Base-by-base conservation (phyloP, 2,113 vertebrate species). In the Macroglossus sobrinus region DNA sequence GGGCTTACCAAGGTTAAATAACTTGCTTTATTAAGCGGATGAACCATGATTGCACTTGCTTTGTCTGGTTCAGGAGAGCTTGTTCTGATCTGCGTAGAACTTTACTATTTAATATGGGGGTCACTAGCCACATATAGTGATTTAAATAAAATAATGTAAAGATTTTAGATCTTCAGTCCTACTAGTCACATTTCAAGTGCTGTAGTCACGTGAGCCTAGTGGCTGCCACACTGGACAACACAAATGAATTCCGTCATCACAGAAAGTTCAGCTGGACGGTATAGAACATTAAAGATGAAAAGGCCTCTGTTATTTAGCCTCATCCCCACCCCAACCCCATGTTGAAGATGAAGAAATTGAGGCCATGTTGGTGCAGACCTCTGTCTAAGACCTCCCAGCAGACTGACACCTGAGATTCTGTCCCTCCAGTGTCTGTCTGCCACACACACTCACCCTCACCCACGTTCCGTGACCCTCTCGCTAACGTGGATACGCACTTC, bases 241-340 rank as follows among this genome's bases (percentile, higher is more conserved):
- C 7, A 24, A 72, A 40, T 0, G 8, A 35, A 40, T 69, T 45
- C 45, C 38, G 12, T 53, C 22, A 0, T 26, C 45, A 9, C 4
- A 24, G 64, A 24, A 75, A 38, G 15, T 35, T 59, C 92, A 57
- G 12, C 26, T 3, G 5, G 45, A 33, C 61, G 43, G 43, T 40
- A 2, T n/a, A 4, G 16, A 40, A 3, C 33, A 21, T 16, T 30
- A 30, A 72, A 47, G 64, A 11, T 12, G 30, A 47, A 19, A 47
- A 79, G 61, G 24, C 10, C 35, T 80, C 45, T 33, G 24, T 47
- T 26, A 0, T 13, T 50, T 18, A 63, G 38, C 7, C 53, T 15
- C 40, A 11, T 0, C 38, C 35, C 14, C 3, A n/a, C 9, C 28
- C 21, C 5, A n/a, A 14, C 1, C 8, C 76, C 19, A 1, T 0